Evolutionary conservation across 2,113 vertebrate species (phyloP).

Genomic region (Trogon surrucura): DNA sequence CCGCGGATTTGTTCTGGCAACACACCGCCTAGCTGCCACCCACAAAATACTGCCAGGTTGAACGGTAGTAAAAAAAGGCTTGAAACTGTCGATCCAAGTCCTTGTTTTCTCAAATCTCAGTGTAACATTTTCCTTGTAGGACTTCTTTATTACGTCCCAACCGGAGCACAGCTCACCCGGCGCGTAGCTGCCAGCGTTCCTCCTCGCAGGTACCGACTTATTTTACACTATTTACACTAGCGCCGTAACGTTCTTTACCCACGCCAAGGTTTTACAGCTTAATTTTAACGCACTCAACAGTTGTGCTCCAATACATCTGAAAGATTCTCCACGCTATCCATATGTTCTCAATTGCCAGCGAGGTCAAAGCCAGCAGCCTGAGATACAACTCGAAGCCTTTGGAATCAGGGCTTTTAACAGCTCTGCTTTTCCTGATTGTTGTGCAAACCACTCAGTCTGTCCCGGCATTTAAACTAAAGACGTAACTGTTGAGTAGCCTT

Average conservation of each 20-base stretch:
- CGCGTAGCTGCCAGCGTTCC: neutral
- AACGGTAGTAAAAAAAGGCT: neutral
- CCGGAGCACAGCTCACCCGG: neutral
- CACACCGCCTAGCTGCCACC: neutral
- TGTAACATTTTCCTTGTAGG: neutral
- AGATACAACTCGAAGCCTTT: neutral
- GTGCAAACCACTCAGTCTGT: slow-evolving; percentile 38
- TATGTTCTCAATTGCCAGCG: neutral
- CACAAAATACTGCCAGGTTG: neutral
- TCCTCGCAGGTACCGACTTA: neutral
- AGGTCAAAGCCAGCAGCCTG: neutral
- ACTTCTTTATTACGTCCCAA: neutral
- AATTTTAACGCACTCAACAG: slow-evolving; percentile 35
- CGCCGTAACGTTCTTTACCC: neutral
- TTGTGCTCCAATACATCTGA: neutral
- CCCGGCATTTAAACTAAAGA: slow-evolving; percentile 17
- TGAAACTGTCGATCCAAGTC: neutral
- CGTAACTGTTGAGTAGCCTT: slow-evolving; percentile 21
- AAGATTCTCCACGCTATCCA: neutral
- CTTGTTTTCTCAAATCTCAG: neutral
- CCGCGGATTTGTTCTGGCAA: neutral
- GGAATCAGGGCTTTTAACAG: slow-evolving; percentile 1
- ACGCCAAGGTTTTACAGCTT: slow-evolving; percentile 38
- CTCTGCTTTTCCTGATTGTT: neutral
- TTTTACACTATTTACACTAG: slow-evolving; percentile 14